Evolutionary conservation across 2,888 invertebrate genomes (phyloP), one percentile per base, ranked within the genome.

Genomic region (Liopterus haemorrhoidalis): DNA sequence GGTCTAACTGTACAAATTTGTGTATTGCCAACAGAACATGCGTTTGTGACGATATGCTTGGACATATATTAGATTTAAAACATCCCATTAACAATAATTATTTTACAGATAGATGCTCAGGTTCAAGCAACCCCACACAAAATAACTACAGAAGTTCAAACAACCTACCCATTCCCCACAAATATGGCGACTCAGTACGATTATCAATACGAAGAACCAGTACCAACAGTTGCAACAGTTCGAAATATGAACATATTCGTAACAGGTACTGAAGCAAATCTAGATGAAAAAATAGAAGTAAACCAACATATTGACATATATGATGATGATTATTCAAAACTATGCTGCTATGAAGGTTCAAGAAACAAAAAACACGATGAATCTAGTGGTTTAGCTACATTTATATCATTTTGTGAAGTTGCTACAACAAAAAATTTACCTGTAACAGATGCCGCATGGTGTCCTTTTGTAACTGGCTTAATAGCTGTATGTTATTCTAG

Each of bases 181-280:
- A 85, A 85, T 62, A 72, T 74, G 46, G 80, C 80, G 76, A 79
- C 81, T 0, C 85, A 86, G 58, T 83, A 79, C 59, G 57, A 68
- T 5, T 78, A 76, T 49, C 61, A 66, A 32, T 59, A 64, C 41
- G 46, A 53, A 22, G 45, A 45, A 9, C 25, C 24, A 33, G 19
- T 11, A 9, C n/a, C 39, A 16, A 39, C 6, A 18, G 14, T 9
- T n/a, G 30, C 9, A 4, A 11, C 14, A 16, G 12, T 16, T 2
- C 28, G 28, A 20, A 15, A 25, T 3, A 19, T 45, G 12, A 25
- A 8, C 2, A 8, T 5, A 5, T 45, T 45, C n/a, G 4, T 39
- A 2, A 4, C 8, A 4, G n/a, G 12, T 33, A 32, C 32, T 3
- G 25, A 39, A 9, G 6, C 9, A 4, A 2, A 5, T 22, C 8